A percentile compares a stretch with the other conserved stretches of the same genome.
Conservation (phyloP, 2,113 vertebrate genomes). For the Forbesichthys papilliferus region DNA sequence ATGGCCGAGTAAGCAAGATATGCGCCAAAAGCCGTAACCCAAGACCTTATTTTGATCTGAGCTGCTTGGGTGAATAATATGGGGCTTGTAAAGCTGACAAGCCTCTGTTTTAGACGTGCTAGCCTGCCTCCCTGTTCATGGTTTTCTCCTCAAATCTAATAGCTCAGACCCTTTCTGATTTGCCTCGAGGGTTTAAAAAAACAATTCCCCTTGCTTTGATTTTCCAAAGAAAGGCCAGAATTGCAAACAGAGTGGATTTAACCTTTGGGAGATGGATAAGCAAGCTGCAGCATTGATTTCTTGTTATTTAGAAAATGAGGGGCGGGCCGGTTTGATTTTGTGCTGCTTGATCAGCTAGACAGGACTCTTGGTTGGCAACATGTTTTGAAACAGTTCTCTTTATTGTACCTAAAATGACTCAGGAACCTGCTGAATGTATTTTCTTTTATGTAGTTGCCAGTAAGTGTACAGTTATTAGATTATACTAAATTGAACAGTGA, state of each 20-base stretch:
- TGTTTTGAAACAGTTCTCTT: neutral
- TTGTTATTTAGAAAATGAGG: slow-evolving; percentile 44
- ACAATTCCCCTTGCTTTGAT: slow-evolving; percentile 42
- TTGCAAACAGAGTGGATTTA: slow-evolving; percentile 58
- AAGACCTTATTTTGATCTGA: slow-evolving; percentile 30
- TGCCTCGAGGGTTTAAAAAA: slow-evolving; percentile 40
- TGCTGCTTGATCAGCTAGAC: slow-evolving; percentile 13
- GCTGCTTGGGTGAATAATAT: slow-evolving; percentile 29
- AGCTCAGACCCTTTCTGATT: slow-evolving; percentile 43
- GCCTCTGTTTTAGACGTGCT: slow-evolving; percentile 15
- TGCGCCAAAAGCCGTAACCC: slow-evolving; percentile 43
- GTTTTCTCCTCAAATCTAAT: slow-evolving; percentile 51
- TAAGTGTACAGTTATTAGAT: neutral
- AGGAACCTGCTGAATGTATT: neutral
- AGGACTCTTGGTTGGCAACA: neutral
- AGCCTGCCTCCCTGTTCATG: slow-evolving; percentile 32
- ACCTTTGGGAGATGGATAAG: slow-evolving; percentile 68
- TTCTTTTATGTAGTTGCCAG: neutral
- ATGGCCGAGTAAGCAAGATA: slow-evolving; percentile 55
- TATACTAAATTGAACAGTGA: neutral
- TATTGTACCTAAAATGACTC: neutral
- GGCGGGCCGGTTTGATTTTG: slow-evolving; percentile 27
- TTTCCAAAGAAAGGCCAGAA: slow-evolving; percentile 59
- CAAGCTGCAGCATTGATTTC: slow-evolving; percentile 57
- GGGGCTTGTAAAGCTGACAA: slow-evolving; percentile 39